Conservation (phyloP, 2,888 invertebrate genomes). For the Ashinkailepas kermadecensis region DNA sequence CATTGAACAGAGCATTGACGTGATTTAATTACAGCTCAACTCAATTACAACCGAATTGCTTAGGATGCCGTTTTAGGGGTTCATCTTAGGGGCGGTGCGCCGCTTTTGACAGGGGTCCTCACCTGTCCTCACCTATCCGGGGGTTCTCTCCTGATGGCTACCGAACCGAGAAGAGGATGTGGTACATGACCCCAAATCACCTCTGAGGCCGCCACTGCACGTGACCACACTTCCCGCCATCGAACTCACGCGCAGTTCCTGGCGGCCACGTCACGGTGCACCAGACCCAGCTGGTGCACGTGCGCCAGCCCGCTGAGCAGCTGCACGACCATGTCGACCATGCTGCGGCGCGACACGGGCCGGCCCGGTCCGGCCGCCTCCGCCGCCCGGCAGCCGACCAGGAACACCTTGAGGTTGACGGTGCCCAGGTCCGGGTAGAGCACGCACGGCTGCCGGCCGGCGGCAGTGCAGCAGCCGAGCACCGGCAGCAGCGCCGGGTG, state of each 20-base stretch:
- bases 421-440: constrained; percentile 32
- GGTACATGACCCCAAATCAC: too few relatives aligned
- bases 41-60: too few relatives aligned
- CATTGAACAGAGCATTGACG: too few relatives aligned
- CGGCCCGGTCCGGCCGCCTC: not conserved
- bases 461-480: constrained; percentile 32
- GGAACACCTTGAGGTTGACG: constrained; percentile 31
- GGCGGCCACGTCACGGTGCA: constrained; percentile 19
- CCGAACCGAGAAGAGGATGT: too few relatives aligned
- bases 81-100: too few relatives aligned
- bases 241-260: constrained; percentile 16
- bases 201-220: too few relatives aligned
- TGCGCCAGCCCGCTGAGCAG: not conserved
- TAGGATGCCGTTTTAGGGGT: too few relatives aligned
- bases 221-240: too few relatives aligned
- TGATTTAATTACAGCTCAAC: too few relatives aligned
- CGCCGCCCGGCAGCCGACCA: not conserved
- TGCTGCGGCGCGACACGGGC: not conserved
- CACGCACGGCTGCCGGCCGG: constrained; percentile 31
- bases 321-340: constrained; percentile 20
- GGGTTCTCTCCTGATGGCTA: too few relatives aligned
- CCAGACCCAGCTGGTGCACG: not conserved
- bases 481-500: constrained; percentile 32
- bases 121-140: too few relatives aligned
- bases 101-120: too few relatives aligned